These are phyloP conservation scores for Ateles fusciceps DNA, from an alignment of 2,797 vertebrate species.

Conservation along the genomic window DNA sequence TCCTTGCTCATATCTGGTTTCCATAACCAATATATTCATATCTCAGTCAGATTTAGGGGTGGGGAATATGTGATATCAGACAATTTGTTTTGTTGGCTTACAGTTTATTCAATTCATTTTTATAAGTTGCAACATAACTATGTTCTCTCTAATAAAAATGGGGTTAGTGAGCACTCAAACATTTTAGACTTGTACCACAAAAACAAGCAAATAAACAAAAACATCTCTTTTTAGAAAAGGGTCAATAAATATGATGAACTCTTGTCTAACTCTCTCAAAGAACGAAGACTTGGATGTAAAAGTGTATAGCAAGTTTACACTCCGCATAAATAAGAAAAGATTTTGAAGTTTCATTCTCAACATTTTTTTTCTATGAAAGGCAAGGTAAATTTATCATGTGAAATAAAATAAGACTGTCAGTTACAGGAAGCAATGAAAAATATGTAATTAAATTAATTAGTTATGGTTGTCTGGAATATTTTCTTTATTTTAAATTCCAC, in stretches of 20 bases:
- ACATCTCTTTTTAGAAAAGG: background rate
- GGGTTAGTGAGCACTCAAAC: background rate
- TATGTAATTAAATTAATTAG: background rate
- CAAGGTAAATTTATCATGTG: background rate
- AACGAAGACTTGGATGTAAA: background rate
- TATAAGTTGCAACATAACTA: background rate
- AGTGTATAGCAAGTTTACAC: background rate
- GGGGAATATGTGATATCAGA: background rate
- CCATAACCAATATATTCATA: background rate
- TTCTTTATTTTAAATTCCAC: background rate
- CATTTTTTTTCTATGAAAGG: background rate
- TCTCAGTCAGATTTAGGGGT: background rate
- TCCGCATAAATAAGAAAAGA: background rate
- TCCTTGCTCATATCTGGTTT: background rate
- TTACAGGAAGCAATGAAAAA: background rate
- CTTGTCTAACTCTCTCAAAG: background rate
- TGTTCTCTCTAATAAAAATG: background rate
- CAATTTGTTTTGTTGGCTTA: background rate
- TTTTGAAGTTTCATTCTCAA: background rate
- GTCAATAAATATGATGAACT: background rate
- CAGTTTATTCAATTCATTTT: background rate
- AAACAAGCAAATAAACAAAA: background rate
- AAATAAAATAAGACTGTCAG: background rate
- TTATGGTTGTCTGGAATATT: background rate
- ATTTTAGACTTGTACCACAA: background rate